These are phyloP conservation scores for Theretra japonica DNA, from an alignment of 2,888 invertebrate species.

Conservation along the genomic window DNA sequence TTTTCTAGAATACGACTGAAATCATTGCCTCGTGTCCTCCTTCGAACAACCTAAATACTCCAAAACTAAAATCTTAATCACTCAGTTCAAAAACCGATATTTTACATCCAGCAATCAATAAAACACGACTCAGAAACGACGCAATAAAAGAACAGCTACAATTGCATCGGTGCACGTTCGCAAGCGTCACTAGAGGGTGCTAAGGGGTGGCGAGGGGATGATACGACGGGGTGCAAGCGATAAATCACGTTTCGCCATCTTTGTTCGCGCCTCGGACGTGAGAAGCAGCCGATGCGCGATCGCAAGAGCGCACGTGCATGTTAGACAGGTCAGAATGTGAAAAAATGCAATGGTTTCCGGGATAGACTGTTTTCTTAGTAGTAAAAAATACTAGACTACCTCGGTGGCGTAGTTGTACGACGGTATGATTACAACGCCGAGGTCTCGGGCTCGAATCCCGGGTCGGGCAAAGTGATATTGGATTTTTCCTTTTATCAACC, in stretches of 20 bases:
- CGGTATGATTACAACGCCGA: too few relatives aligned
- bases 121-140: not conserved
- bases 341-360: conserved; percentile 19
- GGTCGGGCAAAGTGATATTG: too few relatives aligned
- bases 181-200: conserved; percentile 40
- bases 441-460: too few relatives aligned
- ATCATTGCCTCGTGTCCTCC: too few relatives aligned
- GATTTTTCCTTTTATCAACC: too few relatives aligned
- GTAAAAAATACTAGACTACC: too few relatives aligned
- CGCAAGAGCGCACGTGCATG: conserved; percentile 62
- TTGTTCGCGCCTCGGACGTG: conserved; percentile 63
- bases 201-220: conserved; percentile 42
- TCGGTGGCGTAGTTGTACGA: too few relatives aligned
- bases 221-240: conserved; percentile 48
- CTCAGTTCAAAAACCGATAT: not conserved
- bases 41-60: too few relatives aligned
- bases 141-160: not conserved
- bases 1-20: too few relatives aligned
- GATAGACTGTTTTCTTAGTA: not conserved
- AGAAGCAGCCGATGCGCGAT: conserved; percentile 60
- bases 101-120: not conserved
- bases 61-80: too few relatives aligned
- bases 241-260: conserved; percentile 63
- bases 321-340: not conserved
- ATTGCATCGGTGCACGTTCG: conserved; percentile 13